Percentiles rank a stretch among this genome's conserved stretches.
phyloP scores from a whole-genome alignment of 2,113 vertebrate genomes.

The Gasterosteus aculeatus region DNA sequence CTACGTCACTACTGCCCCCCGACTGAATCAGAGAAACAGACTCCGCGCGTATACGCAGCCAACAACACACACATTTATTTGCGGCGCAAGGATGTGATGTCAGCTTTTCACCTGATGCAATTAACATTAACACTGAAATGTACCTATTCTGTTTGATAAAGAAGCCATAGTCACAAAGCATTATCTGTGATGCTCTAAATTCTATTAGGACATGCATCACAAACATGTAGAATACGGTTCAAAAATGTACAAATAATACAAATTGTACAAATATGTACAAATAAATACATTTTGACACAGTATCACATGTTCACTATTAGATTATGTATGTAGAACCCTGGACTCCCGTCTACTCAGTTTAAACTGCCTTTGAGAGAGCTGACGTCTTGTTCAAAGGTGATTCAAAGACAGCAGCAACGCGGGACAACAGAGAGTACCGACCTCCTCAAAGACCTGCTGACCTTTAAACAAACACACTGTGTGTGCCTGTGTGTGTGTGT shows the following conservation, averaged over 20 bases:
- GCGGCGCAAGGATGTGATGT: background rate
- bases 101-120: background rate
- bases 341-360: background rate
- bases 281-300: too few relatives aligned
- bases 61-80: slow-evolving; percentile 28
- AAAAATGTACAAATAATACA: background rate
- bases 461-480: slow-evolving; percentile 51
- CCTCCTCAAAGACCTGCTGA: slow-evolving; percentile 59
- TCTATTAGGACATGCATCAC: background rate
- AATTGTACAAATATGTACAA: too few relatives aligned
- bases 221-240: background rate
- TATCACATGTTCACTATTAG: background rate
- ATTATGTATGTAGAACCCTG: background rate
- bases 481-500: background rate
- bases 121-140: background rate
- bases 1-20: slow-evolving; percentile 45
- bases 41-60: slow-evolving; percentile 13
- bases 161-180: background rate
- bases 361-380: slow-evolving; percentile 33
- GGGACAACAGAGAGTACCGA: slow-evolving; percentile 17
- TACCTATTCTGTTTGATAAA: background rate
- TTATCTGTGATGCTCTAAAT: background rate
- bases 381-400: slow-evolving; percentile 60
- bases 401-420: slow-evolving; percentile 35
- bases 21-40: slow-evolving; percentile 31